Conservation (phyloP, 2,888 invertebrate genomes). For the Drosophila kambysellisi region DNA sequence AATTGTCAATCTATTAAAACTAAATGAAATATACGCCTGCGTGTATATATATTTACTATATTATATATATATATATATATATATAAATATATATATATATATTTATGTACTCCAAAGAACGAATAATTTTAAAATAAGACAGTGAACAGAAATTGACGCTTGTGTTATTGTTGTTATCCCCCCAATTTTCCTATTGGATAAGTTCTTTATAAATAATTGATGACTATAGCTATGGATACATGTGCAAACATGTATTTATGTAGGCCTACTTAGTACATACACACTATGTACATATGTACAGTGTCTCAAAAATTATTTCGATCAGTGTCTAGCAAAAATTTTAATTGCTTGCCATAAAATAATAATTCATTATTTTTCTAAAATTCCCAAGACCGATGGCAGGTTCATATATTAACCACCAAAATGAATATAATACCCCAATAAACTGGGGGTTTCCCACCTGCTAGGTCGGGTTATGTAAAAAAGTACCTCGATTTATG, state of each 20-base stretch:
- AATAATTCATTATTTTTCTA: no score
- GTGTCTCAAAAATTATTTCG: no score
- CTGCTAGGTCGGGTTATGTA: no score
- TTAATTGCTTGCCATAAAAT: no score
- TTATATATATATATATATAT: constrained; percentile 8
- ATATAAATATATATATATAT: constrained; percentile 12
- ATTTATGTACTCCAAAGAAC: constrained; percentile 14
- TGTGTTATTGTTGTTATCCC: constrained; percentile 12
- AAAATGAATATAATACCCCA: no score
- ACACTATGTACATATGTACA: background rate
- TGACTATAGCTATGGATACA: constrained; percentile 41
- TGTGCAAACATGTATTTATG: constrained; percentile 2
- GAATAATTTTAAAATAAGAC: background rate
- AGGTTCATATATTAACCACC: no score
- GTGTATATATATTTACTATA: constrained; percentile 1
- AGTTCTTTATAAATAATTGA: constrained; percentile 52
- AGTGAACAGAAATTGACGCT: constrained; percentile 14
- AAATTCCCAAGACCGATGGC: no score
- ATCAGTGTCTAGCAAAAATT: no score
- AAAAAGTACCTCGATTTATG: no score
- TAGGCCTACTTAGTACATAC: constrained; percentile 29
- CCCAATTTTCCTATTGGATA: constrained; percentile 6
- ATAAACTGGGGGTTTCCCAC: no score
- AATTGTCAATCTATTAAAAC: constrained; percentile 39
- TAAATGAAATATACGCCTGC: constrained; percentile 18